Evolutionary conservation across 2,888 invertebrate species (phyloP).

Genomic region (Megamerina dolium): DNA sequence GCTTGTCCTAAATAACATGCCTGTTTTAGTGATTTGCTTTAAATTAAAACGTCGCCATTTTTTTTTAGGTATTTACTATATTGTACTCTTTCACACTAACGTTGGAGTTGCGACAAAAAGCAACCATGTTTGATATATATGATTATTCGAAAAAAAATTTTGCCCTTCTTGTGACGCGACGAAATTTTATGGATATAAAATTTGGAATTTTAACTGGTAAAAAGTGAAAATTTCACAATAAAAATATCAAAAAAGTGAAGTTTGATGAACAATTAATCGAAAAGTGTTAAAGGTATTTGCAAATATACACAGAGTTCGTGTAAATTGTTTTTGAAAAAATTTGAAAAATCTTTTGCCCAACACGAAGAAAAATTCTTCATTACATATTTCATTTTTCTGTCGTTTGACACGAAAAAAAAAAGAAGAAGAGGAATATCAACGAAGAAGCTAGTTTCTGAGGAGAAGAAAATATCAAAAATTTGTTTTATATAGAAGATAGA

Average conservation of each 20-base stretch:
- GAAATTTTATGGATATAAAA: slow-evolving; percentile 11
- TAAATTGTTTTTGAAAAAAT: slow-evolving; percentile 26
- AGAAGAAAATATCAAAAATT: too few species aligned
- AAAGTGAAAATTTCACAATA: slow-evolving; percentile 25
- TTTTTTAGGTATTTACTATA: too few species aligned
- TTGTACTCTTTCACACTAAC: background rate
- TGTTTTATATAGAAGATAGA: too few species aligned
- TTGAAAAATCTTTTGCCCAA: too few species aligned
- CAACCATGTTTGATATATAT: slow-evolving; percentile 11
- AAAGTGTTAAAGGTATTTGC: slow-evolving; percentile 22
- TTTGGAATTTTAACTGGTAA: slow-evolving; percentile 14
- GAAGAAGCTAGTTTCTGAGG: too few species aligned
- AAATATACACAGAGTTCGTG: slow-evolving; percentile 27
- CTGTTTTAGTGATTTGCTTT: too few species aligned
- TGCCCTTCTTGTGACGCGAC: slow-evolving; percentile 17
- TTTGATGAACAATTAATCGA: slow-evolving; percentile 30
- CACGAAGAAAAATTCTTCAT: too few species aligned
- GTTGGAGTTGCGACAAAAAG: background rate
- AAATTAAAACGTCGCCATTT: too few species aligned
- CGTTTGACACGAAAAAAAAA: slow-evolving; percentile 19
- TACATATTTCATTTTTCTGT: too few species aligned
- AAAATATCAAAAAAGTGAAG: slow-evolving; percentile 31
- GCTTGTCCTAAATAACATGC: too few species aligned
- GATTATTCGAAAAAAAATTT: slow-evolving; percentile 9
- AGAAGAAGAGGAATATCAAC: slow-evolving; percentile 20